Evolutionary conservation across 64 coral and sea anemone genomes (phyloP), one percentile per base, ranked within the genome.

Genomic region (Porites australiensis): DNA sequence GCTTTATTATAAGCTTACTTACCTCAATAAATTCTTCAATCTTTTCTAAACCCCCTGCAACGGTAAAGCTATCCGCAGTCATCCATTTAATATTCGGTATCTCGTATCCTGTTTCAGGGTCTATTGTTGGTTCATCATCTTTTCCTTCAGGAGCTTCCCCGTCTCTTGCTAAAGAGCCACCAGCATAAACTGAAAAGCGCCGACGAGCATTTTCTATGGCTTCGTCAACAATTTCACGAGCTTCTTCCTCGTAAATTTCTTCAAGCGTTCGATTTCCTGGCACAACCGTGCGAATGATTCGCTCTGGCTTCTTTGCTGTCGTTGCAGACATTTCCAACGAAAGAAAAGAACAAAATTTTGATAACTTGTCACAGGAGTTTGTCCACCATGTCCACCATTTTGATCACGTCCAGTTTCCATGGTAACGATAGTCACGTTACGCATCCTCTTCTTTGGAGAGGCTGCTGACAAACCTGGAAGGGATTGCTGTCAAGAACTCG

Each of bases 1-100:
- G 12, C 7, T 57, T 7, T 12, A 57, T 57, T 47, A 60, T 20
- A 37, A 53, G 4, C 72, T 5, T 4, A 44, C 50, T 79, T 68
- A 86, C 96, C 96, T 95, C 58, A 13, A 98, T 95, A 77, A 95
- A 98, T 86, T 95, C 87, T 60, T 98, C 96, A 64, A 98, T 92
- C 87, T 98, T 95, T 49, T 95, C 94, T 72, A 98, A 86, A 14
- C 96, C 96, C 52, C 96, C 96, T 55, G 90, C 87, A 2, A 98
- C 90, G 63, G 75, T 98, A 73, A 98, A 98, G 72, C 93, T 95
- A 13, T 90, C 94, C 13, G 88, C 88, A 82, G 90, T 98, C 96
- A 98, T 98, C 96, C 96, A 98, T 62, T 90, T 95, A 47, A 98
- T 90, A 83, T 98, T 95, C 0, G 96, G 94, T 75, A 98, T 98